Percentiles rank a stretch among this genome's conserved stretches.
Evolutionary conservation across 2,797 vertebrate genomes (phyloP).

Genomic region (Nannoperca obscura): DNA sequence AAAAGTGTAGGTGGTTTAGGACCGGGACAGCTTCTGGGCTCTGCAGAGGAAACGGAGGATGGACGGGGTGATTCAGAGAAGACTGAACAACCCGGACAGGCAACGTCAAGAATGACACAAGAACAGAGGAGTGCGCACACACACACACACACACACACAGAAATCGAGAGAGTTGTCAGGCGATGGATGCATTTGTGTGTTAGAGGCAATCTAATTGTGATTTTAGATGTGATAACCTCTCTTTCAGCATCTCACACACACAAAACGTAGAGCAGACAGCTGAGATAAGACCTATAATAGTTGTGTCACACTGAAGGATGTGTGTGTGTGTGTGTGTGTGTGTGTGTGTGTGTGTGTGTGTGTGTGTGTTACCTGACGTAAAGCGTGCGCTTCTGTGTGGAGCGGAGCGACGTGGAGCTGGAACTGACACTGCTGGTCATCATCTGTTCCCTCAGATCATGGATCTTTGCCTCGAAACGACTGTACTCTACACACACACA

Average conservation of each 20-base stretch:
- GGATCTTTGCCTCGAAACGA: constrained; percentile 96
- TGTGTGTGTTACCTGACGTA: constrained; percentile 77
- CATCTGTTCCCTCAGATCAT: constrained; percentile 97
- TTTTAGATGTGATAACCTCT: constrained; percentile 57
- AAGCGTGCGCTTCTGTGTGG: constrained; percentile 92
- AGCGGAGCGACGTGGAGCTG: constrained; percentile 93
- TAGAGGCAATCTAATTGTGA: constrained; percentile 50
- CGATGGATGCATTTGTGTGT: constrained; percentile 35
- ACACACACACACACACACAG: constrained; percentile 11
- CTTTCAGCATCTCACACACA: constrained; percentile 39
- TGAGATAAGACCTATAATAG: constrained; percentile 66
- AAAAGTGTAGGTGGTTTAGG: constrained; percentile 15
- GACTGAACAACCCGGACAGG: constrained; percentile 26
- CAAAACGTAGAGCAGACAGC: constrained; percentile 43
- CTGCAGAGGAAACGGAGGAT: constrained; percentile 13
- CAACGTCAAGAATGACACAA: constrained; percentile 33
- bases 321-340: constrained; percentile 7
- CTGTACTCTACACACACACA: constrained; percentile 88
- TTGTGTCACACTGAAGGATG: constrained; percentile 50
- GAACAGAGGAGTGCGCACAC: constrained; percentile 32
- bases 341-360: constrained; percentile 10
- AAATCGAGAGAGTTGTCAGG: constrained; percentile 23
- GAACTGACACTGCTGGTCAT: constrained; percentile 97
- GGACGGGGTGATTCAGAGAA: constrained; percentile 44
- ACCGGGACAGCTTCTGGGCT: constrained; percentile 20